These are phyloP conservation scores for Carcina quercana DNA, from an alignment of 2,888 invertebrate species.

Conservation along the genomic window DNA sequence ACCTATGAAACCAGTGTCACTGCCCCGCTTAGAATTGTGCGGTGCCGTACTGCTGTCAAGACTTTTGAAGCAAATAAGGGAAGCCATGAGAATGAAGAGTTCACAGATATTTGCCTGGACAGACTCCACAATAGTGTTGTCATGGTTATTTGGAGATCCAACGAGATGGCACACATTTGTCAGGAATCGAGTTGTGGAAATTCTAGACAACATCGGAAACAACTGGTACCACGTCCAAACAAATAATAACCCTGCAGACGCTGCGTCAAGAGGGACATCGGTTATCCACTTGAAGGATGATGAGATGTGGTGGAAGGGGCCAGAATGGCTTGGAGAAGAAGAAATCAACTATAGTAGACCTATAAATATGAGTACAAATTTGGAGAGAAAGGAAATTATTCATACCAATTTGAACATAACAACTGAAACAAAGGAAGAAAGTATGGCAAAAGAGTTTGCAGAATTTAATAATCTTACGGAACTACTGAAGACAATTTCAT, in stretches of 20 bases:
- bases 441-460: no score
- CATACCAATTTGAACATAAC: neutral
- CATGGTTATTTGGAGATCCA: constrained; percentile 22
- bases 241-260: constrained; percentile 19
- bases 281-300: constrained; percentile 9
- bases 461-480: neutral
- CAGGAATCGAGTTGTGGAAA: constrained; percentile 16
- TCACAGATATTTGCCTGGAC: constrained; percentile 21
- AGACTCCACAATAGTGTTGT: constrained; percentile 20
- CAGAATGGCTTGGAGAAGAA: constrained; percentile 2
- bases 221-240: constrained; percentile 13
- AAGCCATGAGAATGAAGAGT: constrained; percentile 10
- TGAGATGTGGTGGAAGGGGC: constrained; percentile 20
- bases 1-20: constrained; percentile 9
- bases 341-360: neutral
- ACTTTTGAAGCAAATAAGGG: constrained; percentile 11
- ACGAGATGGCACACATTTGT: constrained; percentile 21
- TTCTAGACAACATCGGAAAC: constrained; percentile 5
- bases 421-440: neutral
- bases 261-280: constrained; percentile 17
- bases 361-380: neutral
- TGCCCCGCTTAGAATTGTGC: constrained; percentile 16
- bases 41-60: constrained; percentile 14
- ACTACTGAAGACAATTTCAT: neutral
- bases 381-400: neutral